phyloP scores from a whole-genome alignment of 2,113 vertebrate genomes.

The Coptodon rendalli region DNA sequence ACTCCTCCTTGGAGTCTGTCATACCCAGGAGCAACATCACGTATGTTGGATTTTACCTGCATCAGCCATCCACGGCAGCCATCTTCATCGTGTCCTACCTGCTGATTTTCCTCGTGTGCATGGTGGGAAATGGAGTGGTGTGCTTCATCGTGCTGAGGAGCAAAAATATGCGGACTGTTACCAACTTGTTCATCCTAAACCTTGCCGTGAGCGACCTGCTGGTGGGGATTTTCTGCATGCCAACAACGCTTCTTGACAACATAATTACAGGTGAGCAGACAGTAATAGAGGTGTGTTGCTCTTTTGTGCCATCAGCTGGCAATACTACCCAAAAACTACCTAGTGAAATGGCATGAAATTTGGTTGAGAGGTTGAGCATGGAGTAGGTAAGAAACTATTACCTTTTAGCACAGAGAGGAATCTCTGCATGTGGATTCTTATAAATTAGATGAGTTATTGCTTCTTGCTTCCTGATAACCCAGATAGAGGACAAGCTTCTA shows the following conservation, averaged over 20 bases:
- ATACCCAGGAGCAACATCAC: conserved; percentile 72
- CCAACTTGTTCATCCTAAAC: conserved; percentile 91
- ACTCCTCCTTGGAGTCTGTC: conserved; percentile 34
- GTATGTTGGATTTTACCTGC: conserved; percentile 88
- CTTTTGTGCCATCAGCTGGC: rapidly evolving
- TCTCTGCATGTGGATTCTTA: neutral
- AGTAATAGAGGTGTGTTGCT: neutral
- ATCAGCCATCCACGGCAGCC: conserved; percentile 77
- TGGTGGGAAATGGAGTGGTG: conserved; percentile 85
- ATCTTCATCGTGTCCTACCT: conserved; percentile 88
- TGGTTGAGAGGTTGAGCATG: rapidly evolving
- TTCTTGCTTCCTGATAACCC: neutral
- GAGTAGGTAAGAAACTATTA: neutral
- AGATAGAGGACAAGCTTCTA: neutral
- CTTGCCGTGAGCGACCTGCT: conserved; percentile 88
- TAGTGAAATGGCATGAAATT: neutral
- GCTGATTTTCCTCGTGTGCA: conserved; percentile 90
- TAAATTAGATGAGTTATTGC: neutral
- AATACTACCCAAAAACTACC: rapidly evolving
- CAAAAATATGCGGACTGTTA: conserved; percentile 86
- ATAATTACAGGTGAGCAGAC: conserved; percentile 84
- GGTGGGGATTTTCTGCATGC: conserved; percentile 97
- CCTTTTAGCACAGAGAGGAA: neutral
- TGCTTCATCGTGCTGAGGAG: conserved; percentile 83
- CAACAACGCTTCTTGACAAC: conserved; percentile 90